Percentiles rank a stretch among this genome's conserved stretches.
Conservation (phyloP, 1,140 invertebrate genomes). For the Brachionus sp. region DNA sequence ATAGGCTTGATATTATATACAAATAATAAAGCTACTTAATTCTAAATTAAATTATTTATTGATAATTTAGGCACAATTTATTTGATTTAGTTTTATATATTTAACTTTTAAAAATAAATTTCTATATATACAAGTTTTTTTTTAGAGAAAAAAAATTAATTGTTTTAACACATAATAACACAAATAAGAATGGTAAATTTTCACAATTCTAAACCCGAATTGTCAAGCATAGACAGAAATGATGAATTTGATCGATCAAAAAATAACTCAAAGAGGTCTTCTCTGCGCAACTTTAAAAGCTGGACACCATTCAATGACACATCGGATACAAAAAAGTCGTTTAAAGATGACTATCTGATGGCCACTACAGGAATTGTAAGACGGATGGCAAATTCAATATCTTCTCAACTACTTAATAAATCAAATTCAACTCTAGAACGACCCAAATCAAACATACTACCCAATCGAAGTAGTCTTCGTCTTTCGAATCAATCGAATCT, state of each 20-base stretch:
- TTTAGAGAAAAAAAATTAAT: background rate
- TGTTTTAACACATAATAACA: background rate
- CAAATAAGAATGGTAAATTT: slow-evolving; percentile 11
- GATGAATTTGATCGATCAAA: background rate
- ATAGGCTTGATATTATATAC: background rate
- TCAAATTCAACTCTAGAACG: background rate
- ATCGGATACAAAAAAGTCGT: background rate
- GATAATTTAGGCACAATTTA: background rate
- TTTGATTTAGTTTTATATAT: background rate
- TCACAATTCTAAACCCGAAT: background rate
- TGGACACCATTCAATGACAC: background rate
- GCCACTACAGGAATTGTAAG: background rate
- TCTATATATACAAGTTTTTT: background rate
- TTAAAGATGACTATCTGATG: background rate
- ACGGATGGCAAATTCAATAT: slow-evolving; percentile 24
- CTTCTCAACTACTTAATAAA: slow-evolving; percentile 1
- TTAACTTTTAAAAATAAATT: background rate
- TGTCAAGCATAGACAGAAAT: background rate
- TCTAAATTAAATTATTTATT: background rate
- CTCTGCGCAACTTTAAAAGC: slow-evolving; percentile 6
- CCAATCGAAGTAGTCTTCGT: background rate
- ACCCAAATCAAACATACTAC: background rate
- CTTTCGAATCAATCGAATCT: background rate
- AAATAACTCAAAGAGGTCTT: background rate
- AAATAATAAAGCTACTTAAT: background rate